Base-by-base conservation (phyloP, 2,888 invertebrate species). In the Anthrax anthrax region DNA sequence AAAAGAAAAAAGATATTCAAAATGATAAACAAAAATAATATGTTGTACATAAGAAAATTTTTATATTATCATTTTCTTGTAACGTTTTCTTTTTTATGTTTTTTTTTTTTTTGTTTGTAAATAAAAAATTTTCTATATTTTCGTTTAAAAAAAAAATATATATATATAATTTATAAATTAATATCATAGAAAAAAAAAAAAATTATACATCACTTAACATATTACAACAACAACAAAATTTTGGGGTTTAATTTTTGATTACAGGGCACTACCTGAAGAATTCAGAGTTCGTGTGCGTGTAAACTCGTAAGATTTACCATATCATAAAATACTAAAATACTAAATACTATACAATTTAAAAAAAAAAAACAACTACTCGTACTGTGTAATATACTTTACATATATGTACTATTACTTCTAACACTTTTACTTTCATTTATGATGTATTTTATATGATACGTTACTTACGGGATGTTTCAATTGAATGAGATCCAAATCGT, bases 261-360 rank as follows among this genome's bases (percentile, higher is more conserved):
- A 61, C 68, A 68, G 68, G 68, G 63, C 74, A 75, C 77, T 84
- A 72, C 78, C 78, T 71, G 81, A 83, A 73, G 80, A 80, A 77
- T 85, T 81, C 80, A 78, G 79, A 78, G 80, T 82, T 76, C 83
- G 81, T 77, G 81, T 84, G 76, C 80, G 83, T 78, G 76, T 84
- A 71, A 83, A 80, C 74, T 80, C 84, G 84, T 85, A 84, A 84
- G 84, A 73, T 61, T 47, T 48, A 45, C 50, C 19, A 45, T n/a
- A n/a, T 47, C 36, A 39, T 43, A 43, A n/a, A n/a, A 50, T 54
- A 53, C 57, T 53, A 49, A 52, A 48, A 52, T 51, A 23, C 23
- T 23, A 6, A 23, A 4, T 23, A 23, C 23, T 23, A 23, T 23
- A 23, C 23, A 6, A 23, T 23, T 23, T 23, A 4, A 23, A 23